phyloP scores from a whole-genome alignment of 2,888 invertebrate genomes.

The Clunio marinus region DNA sequence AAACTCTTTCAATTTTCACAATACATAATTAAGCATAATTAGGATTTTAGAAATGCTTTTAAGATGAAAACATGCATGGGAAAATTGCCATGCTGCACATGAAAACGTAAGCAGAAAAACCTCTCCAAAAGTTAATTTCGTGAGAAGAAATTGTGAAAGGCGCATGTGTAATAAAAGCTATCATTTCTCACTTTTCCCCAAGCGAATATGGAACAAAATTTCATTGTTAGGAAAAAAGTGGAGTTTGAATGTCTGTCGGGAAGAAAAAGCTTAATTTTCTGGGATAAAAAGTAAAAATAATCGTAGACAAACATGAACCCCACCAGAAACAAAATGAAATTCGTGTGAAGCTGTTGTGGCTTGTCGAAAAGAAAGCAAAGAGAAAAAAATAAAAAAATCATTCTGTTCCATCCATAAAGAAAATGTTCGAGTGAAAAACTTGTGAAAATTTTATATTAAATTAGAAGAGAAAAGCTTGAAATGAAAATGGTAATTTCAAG shows the following conservation, averaged over 20 bases:
- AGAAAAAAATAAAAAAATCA: too few species aligned
- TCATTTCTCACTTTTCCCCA: neutral
- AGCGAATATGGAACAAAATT: neutral
- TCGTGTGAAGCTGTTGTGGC: neutral
- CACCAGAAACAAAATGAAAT: neutral
- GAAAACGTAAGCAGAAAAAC: neutral
- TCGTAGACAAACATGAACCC: neutral
- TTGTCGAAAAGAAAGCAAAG: neutral
- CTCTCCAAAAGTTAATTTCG: neutral
- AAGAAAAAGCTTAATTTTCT: neutral
- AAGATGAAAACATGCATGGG: too few species aligned
- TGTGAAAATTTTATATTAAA: neutral
- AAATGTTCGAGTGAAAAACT: too few species aligned
- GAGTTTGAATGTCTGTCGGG: neutral
- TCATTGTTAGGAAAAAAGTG: neutral
- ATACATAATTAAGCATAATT: too few species aligned
- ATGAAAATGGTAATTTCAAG: slow-evolving; percentile 1
- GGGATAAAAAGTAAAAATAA: neutral
- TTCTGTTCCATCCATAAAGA: too few species aligned
- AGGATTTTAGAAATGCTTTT: too few species aligned
- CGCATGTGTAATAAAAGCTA: neutral
- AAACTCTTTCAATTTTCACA: too few species aligned
- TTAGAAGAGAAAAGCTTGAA: neutral
- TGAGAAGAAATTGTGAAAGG: neutral
- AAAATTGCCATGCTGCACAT: neutral